These are phyloP conservation scores for Planococcus citri DNA, from an alignment of 1,140 invertebrate species.

Conservation along the genomic window DNA sequence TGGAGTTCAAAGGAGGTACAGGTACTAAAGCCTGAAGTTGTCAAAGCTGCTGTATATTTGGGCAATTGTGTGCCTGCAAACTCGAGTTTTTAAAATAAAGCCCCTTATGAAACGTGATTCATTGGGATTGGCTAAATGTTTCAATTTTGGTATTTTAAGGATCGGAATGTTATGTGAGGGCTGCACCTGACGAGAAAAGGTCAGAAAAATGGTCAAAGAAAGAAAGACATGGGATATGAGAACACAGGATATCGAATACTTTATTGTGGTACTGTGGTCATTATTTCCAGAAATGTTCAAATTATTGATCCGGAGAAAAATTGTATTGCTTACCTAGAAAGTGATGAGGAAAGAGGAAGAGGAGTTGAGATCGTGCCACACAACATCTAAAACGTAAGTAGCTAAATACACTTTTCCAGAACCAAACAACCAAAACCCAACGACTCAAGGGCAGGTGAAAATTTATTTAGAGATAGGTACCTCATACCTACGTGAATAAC, in stretches of 20 bases:
- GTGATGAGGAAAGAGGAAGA: background rate
- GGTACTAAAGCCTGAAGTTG: slow-evolving; percentile 24
- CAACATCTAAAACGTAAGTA: too few species aligned
- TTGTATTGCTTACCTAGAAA: background rate
- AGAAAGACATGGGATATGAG: background rate
- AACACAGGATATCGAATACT: background rate
- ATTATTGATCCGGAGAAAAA: background rate
- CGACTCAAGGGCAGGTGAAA: too few species aligned
- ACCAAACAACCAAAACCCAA: too few species aligned
- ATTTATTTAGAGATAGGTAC: too few species aligned
- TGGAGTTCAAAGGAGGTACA: slow-evolving; percentile 20
- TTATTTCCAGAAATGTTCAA: background rate
- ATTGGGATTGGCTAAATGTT: background rate
- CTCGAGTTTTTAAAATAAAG: background rate
- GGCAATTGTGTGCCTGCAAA: slow-evolving; percentile 23
- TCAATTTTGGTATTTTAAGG: slow-evolving; percentile 23
- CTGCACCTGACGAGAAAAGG: slow-evolving; percentile 26
- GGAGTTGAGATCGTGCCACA: too few species aligned
- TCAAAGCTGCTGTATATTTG: slow-evolving; percentile 23
- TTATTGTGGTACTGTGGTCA: background rate
- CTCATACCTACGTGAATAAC: too few species aligned
- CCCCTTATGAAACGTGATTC: slow-evolving; percentile 12
- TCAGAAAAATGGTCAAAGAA: slow-evolving; percentile 26
- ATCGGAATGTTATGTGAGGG: slow-evolving; percentile 27
- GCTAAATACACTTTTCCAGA: too few species aligned